Base-by-base conservation (phyloP, 2,888 invertebrate genomes). In the Patella caerulea region DNA sequence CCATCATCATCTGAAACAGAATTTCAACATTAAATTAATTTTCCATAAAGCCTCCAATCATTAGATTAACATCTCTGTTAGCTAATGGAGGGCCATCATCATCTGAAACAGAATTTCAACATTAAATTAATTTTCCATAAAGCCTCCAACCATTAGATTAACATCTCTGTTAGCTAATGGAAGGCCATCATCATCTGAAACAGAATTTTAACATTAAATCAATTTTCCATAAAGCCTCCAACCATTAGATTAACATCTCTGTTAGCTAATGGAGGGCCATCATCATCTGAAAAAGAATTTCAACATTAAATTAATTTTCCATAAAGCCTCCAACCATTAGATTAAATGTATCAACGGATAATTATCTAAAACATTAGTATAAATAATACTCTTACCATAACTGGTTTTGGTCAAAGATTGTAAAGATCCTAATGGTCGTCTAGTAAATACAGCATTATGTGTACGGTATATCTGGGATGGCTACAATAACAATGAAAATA, bases 201-300 rank as follows among this genome's bases (percentile, higher is more conserved):
- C n/a, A n/a, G n/a, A n/a, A n/a, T n/a, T n/a, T n/a, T n/a, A n/a
- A n/a, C n/a, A n/a, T n/a, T n/a, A n/a, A n/a, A n/a, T n/a, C n/a
- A n/a, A n/a, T n/a, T n/a, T n/a, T n/a, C n/a, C n/a, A n/a, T n/a
- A n/a, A n/a, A n/a, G n/a, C n/a, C n/a, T n/a, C n/a, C n/a, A n/a
- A n/a, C n/a, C n/a, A n/a, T n/a, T n/a, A n/a, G n/a, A n/a, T n/a
- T n/a, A n/a, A n/a, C n/a, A n/a, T n/a, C n/a, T n/a, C n/a, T n/a
- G n/a, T n/a, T 96, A 0, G 97, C 96, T 82, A 97, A 92, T 0
- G 96, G 96, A 1, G 96, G 96, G 0, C 95, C 95, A 55, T 90
- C 91, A 81, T 96, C 95, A 84, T 96, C 96, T 93, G 93, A 88
- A 93, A 91, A 17, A 56, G 4, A 59, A 1, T 15, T 12, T 55